Evolutionary conservation across 2,113 vertebrate genomes (phyloP).

Genomic region (Monopterus albus): DNA sequence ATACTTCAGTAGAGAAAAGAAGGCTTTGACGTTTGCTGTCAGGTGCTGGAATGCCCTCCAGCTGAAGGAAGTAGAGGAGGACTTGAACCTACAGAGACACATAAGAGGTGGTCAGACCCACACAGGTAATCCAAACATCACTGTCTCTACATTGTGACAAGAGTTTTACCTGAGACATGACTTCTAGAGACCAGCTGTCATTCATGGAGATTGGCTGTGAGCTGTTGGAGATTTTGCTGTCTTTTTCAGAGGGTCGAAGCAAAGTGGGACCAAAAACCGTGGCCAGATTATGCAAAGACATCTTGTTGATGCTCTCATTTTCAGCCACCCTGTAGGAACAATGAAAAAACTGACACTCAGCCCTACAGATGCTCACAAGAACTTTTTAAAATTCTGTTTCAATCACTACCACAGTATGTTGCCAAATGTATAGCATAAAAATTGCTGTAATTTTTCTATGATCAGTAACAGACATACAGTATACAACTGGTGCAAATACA

Average conservation of each 20-base stretch:
- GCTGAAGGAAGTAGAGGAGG: slow-evolving; percentile 96
- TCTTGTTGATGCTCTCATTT: slow-evolving; percentile 94
- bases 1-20: slow-evolving; percentile 97
- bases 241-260: slow-evolving; percentile 95
- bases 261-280: slow-evolving; percentile 97
- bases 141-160: no score
- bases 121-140: neutral
- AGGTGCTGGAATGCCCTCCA: slow-evolving; percentile 93
- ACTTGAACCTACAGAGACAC: slow-evolving; percentile 89
- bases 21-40: slow-evolving; percentile 98
- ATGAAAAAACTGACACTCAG: neutral
- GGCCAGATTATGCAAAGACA: slow-evolving; percentile 98
- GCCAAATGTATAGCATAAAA: neutral
- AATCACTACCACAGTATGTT: no score
- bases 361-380: neutral
- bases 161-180: slow-evolving; percentile 94
- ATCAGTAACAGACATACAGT: neutral
- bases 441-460: neutral
- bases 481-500: neutral
- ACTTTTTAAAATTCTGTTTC: no score
- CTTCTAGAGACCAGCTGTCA: slow-evolving; percentile 98
- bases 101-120: slow-evolving; percentile 7
- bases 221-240: slow-evolving; percentile 92
- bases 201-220: slow-evolving; percentile 95
- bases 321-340: slow-evolving; percentile 87